Conservation (phyloP, 2,888 invertebrate genomes). For the Micoletzkya japonica region DNA sequence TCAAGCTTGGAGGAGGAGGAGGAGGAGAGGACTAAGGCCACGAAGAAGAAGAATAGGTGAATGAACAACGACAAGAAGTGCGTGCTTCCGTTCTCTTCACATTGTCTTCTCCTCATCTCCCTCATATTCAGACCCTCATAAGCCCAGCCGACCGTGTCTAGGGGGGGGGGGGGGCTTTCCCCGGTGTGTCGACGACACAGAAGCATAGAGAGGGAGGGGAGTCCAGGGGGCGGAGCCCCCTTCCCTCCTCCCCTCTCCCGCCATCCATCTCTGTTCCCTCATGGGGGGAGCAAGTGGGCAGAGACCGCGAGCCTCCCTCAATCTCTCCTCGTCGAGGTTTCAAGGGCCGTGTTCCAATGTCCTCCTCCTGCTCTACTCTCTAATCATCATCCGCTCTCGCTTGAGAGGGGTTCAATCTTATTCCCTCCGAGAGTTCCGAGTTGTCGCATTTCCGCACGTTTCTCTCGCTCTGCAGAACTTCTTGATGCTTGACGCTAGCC, state of each 20-base stretch:
- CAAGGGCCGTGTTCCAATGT: neutral
- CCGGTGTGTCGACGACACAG: neutral
- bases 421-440: neutral
- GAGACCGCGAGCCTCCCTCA: too few species aligned
- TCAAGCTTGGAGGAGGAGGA: too few species aligned
- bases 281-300: too few species aligned
- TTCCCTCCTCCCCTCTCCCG: neutral
- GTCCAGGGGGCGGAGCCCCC: neutral
- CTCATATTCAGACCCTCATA: neutral
- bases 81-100: too few species aligned
- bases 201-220: slow-evolving; percentile 2
- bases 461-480: neutral
- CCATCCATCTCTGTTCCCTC: too few species aligned
- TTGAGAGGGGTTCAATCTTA: neutral
- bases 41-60: too few species aligned
- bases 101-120: neutral
- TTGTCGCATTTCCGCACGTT: slow-evolving; percentile 3
- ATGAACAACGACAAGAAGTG: too few species aligned
- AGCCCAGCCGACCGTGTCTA: too few species aligned
- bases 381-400: neutral
- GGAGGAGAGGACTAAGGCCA: too few species aligned
- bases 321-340: slow-evolving; percentile 9
- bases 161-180: slow-evolving; percentile 10
- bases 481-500: neutral
- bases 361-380: slow-evolving; percentile 3